These are phyloP conservation scores for Enteromius radiatus DNA, from an alignment of 2,797 vertebrate species.

Conservation along the genomic window DNA sequence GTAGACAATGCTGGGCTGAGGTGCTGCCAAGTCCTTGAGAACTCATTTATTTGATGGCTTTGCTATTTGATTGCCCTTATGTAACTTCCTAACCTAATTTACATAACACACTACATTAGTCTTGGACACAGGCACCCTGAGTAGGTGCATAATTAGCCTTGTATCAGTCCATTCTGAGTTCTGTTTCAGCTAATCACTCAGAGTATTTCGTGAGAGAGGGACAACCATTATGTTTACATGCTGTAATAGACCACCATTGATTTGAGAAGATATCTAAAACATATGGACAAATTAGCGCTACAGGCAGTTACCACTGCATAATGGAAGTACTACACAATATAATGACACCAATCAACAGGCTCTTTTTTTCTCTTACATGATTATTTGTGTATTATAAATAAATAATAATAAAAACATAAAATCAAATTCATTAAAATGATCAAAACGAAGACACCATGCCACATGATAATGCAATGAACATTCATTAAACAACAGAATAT, in stretches of 20 bases:
- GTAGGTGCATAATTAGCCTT: conserved; percentile 73
- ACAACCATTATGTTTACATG: neutral
- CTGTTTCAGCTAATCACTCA: conserved; percentile 68
- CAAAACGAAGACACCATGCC: too few relatives aligned
- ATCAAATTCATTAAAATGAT: neutral
- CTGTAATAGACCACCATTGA: neutral
- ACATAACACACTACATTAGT: conserved; percentile 72
- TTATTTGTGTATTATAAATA: neutral
- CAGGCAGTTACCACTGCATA: neutral
- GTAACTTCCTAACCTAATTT: conserved; percentile 70
- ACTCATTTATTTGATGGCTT: conserved; percentile 51
- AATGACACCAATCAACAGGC: neutral
- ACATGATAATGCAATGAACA: too few relatives aligned
- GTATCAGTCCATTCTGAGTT: conserved; percentile 60
- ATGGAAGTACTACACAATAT: neutral
- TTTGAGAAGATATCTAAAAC: conserved; percentile 14
- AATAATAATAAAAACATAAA: neutral
- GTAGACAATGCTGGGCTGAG: conserved; percentile 34
- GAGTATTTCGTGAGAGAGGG: conserved; percentile 49
- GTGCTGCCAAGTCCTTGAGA: conserved; percentile 49
- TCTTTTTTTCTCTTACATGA: neutral
- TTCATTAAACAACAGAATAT: too few relatives aligned
- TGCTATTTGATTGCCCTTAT: conserved; percentile 72
- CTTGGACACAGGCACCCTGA: conserved; percentile 66
- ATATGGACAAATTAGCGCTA: conserved; percentile 4